A percentile compares a stretch with the other conserved stretches of the same genome.
These are phyloP conservation scores for Kryphioiulus occultus DNA, from an alignment of 2,888 invertebrate genomes.

Conservation along the genomic window DNA sequence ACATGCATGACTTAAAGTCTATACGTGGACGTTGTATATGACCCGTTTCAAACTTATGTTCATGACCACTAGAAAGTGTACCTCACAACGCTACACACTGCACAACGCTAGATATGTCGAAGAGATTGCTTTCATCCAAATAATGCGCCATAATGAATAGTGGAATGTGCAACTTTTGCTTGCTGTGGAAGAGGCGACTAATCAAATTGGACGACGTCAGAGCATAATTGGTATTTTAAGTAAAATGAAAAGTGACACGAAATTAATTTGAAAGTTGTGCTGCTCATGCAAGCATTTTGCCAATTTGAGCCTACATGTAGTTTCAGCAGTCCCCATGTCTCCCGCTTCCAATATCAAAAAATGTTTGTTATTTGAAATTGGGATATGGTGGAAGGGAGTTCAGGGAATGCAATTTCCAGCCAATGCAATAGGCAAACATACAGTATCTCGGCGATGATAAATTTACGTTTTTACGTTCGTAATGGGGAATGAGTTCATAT, in stretches of 20 bases:
- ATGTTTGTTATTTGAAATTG: slow-evolving; percentile 21
- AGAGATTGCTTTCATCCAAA: not conserved
- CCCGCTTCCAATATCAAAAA: not conserved
- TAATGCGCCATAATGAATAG: not conserved
- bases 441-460: slow-evolving; percentile 12
- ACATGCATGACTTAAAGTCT: no score
- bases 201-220: slow-evolving; percentile 2
- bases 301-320: not conserved
- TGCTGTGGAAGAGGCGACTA: not conserved
- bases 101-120: not conserved
- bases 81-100: no score
- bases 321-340: not conserved
- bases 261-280: not conserved
- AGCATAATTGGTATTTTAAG: not conserved
- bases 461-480: slow-evolving; percentile 38
- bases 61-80: no score
- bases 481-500: slow-evolving; percentile 24
- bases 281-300: not conserved
- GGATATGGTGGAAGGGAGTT: not conserved
- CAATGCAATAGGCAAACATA: not conserved
- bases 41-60: no score
- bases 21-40: no score
- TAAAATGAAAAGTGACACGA: slow-evolving; percentile 32
- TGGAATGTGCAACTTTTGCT: not conserved
- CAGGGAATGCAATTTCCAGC: not conserved